Base-by-base conservation (phyloP, 2,797 vertebrate species). In the Zenarchopterus dispar region DNA sequence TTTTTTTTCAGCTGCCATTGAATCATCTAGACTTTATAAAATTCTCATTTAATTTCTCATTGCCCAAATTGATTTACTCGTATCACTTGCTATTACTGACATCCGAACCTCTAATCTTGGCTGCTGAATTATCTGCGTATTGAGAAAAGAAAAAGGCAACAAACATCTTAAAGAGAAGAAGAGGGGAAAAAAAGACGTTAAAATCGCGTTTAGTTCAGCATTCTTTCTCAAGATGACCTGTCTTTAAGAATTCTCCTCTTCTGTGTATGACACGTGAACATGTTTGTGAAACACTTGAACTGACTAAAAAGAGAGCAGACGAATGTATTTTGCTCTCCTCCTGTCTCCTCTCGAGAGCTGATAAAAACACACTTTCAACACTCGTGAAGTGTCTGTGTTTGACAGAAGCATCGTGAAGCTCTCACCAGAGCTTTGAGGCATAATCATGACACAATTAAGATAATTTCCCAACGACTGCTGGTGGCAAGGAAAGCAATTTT, bases 391-490 rank as follows among this genome's bases (percentile, higher is more conserved):
- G n/a, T 66, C 78, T 59, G 83, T 80, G 63, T 82, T 82, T 75
- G 82, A 86, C 80, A 79, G 73, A 60, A 84, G 81, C 69, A 75
- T 77, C 63, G 75, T 80, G 73, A 86, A 85, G 81, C 89, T 92
- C 87, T 82, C 88, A 85, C 77, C 70, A 74, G 66, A 84, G 93
- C 93, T 94, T 69, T 91, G 88, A 95, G 93, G 93, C 92, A 92
- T 93, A 93, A 94, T 95, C 93, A 94, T 87, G 82, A 88, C 89
- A 94, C 92, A 95, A 95, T 95, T 94, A 94, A 94, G 94, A 94
- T 95, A 93, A 95, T 94, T 95, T 94, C 80, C 77, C 88, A 82
- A 90, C 80, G 81, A 94, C 84, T 84, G 94, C 94, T 94, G 80
- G 91, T 93, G 93, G 93, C 93, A 79, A 94, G 91, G 93, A 93